phyloP scores from a whole-genome alignment of 2,113 vertebrate genomes.

The Copsychus sechellarum region DNA sequence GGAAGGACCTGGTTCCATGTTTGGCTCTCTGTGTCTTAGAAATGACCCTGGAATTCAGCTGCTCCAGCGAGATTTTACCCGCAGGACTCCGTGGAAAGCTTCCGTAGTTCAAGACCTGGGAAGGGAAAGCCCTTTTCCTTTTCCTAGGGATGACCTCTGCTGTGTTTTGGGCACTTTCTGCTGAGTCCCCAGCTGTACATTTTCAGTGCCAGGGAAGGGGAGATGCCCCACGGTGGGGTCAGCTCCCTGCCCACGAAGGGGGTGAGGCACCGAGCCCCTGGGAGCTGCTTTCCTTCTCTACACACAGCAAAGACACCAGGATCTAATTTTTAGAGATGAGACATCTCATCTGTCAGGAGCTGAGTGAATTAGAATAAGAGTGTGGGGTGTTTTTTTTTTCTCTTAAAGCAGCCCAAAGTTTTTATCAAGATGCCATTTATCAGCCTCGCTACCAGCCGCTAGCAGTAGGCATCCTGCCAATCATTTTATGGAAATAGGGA shows the following conservation, averaged over 20 bases:
- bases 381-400: neutral
- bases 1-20: neutral
- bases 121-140: neutral
- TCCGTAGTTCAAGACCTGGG: neutral
- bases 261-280: neutral
- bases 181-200: neutral
- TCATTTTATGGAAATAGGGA: constrained; percentile 67
- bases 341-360: constrained; percentile 36
- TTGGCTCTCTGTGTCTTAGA: neutral
- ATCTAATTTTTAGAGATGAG: constrained; percentile 30
- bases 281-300: neutral
- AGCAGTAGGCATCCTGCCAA: constrained; percentile 58
- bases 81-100: neutral
- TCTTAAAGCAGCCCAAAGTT: constrained; percentile 41
- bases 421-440: constrained; percentile 56
- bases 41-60: constrained; percentile 7
- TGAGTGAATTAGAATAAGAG: constrained; percentile 31
- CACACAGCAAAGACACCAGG: neutral
- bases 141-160: neutral
- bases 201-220: neutral
- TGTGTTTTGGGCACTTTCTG: neutral
- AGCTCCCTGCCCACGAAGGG: neutral
- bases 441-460: neutral
- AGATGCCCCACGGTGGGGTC: neutral
- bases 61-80: neutral